Base-by-base conservation (phyloP, 2,797 vertebrate genomes). In the Phataginus tricuspis region DNA sequence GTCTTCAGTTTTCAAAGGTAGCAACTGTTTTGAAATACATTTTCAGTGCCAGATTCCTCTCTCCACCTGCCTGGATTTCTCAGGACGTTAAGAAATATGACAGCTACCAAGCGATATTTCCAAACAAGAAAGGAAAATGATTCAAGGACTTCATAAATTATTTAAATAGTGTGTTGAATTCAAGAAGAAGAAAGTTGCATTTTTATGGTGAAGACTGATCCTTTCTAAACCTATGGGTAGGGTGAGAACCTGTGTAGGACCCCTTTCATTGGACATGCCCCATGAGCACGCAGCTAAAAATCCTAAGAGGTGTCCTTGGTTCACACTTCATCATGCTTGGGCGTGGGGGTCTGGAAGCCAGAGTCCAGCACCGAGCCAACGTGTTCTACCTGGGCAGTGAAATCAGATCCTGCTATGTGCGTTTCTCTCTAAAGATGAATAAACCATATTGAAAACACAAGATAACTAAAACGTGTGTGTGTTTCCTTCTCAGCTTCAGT, bases 251-350 rank as follows among this genome's bases (percentile, higher is more conserved):
- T 45, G 42, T 13, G 3, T 10, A 23, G 49, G 25, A 42, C n/a
- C 53, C 55, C 8, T 13, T 31, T 34, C 59, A 2, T 0, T 39
- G 71, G 27, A 79, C 72, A 21, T 3, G 31, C 2, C 37, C 27
- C 3, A 14, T 1, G 66, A 37, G 21, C 61, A 11, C 3, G 79
- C 5, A 1, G 16, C 37, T 34, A n/a, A 59, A 4, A 31, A 0
- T 0, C 6, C 63, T 18, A 4, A 57, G 34, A 49, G n/a, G 18
- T 21, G 2, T 27, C 37, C 51, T 64, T 7, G 0, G 37, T 13
- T 92, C 89, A n/a, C 85, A 90, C 74, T 39, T 82, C 85, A 77
- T 94, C 92, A 71, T 2, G 42, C 29, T 27, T 10, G 53, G 39
- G 23, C 34, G 61, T 75, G 29, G 25, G 66, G n/a, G n/a, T 94